Evolutionary conservation across 2,113 vertebrate genomes (phyloP), one percentile per base, ranked within the genome.

Genomic region (Ceyx melanurus): DNA sequence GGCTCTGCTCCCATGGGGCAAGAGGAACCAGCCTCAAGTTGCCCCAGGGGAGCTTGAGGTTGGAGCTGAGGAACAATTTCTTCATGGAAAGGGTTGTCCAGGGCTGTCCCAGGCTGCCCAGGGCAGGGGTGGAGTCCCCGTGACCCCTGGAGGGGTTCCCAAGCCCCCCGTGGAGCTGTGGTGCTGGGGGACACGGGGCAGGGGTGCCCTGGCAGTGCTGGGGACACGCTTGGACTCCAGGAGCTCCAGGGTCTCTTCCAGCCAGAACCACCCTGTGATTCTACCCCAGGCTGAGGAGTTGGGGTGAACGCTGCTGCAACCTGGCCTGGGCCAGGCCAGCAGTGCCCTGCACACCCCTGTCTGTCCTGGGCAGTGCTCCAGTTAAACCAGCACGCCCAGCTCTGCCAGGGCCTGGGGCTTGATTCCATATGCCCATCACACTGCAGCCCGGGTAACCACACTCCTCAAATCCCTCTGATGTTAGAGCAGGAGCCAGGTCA

Each of bases 391-490:
- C 67, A 10, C 45, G 1, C 2, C 53, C 2, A 0, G 50, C 40
- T 6, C 81, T 42, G 56, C 60, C 1, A 11, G 87, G 33, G 20
- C 58, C 33, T 1, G 15, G 46, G 66, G 23, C 7, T 51, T 8
- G 45, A 70, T 68, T 89, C 79, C 11, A 0, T 8, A 81, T 79
- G 46, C 90, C 79, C 54, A 5, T 43, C 95, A 88, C 94, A 48
- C 48, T 50, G 26, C 88, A 72, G 90, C 82, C 48, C 42, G 2
- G 0, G 73, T 50, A 40, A 53, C 80, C 84, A 42, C 6, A 0
- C 80, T 92, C 60, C 92, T 86, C 5, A 83, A 88, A 92, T 77
- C 92, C 83, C 80, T 93, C 60, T 74, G 13, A 83, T 61, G 82
- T 94, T 83, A 13, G 0, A 35, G 80, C 16, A 11, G 83, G 86